Base-by-base conservation (phyloP, 2,113 vertebrate genomes). In the Sinocyclocheilus rhinocerous region DNA sequence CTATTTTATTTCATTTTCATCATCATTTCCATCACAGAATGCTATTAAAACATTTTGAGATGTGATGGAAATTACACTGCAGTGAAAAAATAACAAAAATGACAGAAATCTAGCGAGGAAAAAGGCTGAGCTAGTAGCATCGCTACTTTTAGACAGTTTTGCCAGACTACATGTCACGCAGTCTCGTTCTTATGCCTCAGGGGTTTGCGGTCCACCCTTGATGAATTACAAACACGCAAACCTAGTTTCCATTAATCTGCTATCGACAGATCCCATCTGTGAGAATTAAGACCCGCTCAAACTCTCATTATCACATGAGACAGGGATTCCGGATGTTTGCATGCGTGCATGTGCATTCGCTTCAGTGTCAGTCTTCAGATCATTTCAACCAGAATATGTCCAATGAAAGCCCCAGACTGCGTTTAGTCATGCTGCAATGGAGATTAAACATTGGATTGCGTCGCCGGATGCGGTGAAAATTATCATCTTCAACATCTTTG, bases 381-480 rank as follows among this genome's bases (percentile, higher is more conserved):
- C 26, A 26, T 26, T 26, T 26, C 26, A 26, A 26, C 26, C 26
- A 26, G 26, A 26, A 26, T 26, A 26, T 26, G 42, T 89, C 29
- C 75, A 84, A 83, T 79, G 22, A 42, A 78, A 77, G 76, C 61
- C 72, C 61, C 85, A 82, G 48, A 83, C 63, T 78, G 78, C 76
- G 63, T 87, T 85, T 76, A 78, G 78, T 76, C 63, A 70, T 20
- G 42, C 83, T 61, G 85, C 82, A 79, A 77, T 81, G 84, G 50
- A 84, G 88, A 89, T 89, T 84, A 89, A 55, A 18, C 88, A 73
- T 75, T 77, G 85, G 81, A 82, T 87, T 87, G 65, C 70, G 16
- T 55, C 79, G 29, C 78, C 33, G 24, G 78, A 81, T 87, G 83
- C 57, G 42, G 70, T 42, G 61, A 39, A 81, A 87, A 76, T 61